Evolutionary conservation across 2,888 invertebrate genomes (phyloP).

Genomic region (Xylophagus ater): DNA sequence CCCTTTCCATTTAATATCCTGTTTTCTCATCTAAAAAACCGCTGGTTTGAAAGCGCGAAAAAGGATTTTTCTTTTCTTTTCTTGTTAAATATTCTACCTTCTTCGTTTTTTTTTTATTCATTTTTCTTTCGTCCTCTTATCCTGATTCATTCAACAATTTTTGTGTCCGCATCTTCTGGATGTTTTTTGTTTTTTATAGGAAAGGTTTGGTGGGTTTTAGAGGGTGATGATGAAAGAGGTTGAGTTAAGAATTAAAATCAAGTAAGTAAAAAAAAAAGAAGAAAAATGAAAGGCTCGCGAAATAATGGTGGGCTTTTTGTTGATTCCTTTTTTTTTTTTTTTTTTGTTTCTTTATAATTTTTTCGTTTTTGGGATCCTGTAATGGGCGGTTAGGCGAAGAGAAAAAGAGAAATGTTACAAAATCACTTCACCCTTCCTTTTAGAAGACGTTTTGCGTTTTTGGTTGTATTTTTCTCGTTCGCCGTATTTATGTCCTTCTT

Average conservation of each 20-base stretch:
- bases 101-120: neutral
- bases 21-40: slow-evolving; percentile 12
- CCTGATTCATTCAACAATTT: no score
- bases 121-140: no score
- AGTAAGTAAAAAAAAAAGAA: slow-evolving; percentile 4
- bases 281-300: slow-evolving; percentile 15
- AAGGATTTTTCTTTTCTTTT: slow-evolving; percentile 14
- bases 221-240: slow-evolving; percentile 1
- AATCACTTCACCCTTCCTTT: no score
- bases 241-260: slow-evolving; percentile 10
- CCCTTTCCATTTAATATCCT: no score
- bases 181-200: neutral
- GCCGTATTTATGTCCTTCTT: slow-evolving; percentile 2
- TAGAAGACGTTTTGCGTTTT: no score
- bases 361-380: neutral
- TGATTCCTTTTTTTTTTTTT: neutral
- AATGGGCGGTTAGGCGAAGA: neutral
- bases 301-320: slow-evolving; percentile 4
- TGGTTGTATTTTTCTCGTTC: no score
- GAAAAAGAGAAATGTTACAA: neutral
- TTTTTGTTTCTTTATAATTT: neutral
- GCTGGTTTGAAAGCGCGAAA: slow-evolving; percentile 8
- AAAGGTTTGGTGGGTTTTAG: neutral
- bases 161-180: no score
- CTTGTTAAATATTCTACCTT: slow-evolving; percentile 13